Evolutionary conservation across 2,888 invertebrate genomes (phyloP), one percentile per base, ranked within the genome.

Genomic region (Caenorhabditis imperialis): DNA sequence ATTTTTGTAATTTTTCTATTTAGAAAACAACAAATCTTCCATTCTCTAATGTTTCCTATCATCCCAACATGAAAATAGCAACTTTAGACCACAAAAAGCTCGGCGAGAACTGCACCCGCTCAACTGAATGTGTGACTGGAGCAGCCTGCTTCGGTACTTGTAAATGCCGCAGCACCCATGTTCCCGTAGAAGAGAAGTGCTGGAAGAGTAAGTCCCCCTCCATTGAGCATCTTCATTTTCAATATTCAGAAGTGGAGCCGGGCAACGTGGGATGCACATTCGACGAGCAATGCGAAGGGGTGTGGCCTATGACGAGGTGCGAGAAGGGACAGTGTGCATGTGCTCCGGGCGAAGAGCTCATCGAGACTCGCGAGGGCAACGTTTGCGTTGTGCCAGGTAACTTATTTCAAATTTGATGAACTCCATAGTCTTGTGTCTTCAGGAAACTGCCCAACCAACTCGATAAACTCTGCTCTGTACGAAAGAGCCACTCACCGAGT

Each of bases 361-460:
- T 78, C 8, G 62, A 72, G 27, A 86, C 86, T 5, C 61, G 81
- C n/a, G 86, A 86, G 38, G 86, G 86, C 12, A 54, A 79, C 12
- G 82, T 85, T 27, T 86, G 85, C 67, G 84, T 85, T 60, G 30
- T 73, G 12, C 79, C 81, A 23, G 83, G 81, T 79, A 12, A n/a
- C 20, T 27, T 3, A 37, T 40, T 22, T 37, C 37, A n/a, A 14
- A 16, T 12, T 2, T 7, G 18, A 30, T 30, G 30, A 30, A 10
- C 30, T 6, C 30, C 7, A 30, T 7, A 30, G 10, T 30, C 30
- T n/a, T n/a, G n/a, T n/a, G n/a, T n/a, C n/a, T n/a, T n/a, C 33
- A 83, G 83, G 83, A 7, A 75, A 82, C 47, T 85, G 85, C 53
- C 83, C 85, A 1, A 85, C 85, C 6, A 85, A 85, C 47, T 79